Evolutionary conservation across 2,888 invertebrate genomes (phyloP).

Genomic region (Esperia sulphurella): DNA sequence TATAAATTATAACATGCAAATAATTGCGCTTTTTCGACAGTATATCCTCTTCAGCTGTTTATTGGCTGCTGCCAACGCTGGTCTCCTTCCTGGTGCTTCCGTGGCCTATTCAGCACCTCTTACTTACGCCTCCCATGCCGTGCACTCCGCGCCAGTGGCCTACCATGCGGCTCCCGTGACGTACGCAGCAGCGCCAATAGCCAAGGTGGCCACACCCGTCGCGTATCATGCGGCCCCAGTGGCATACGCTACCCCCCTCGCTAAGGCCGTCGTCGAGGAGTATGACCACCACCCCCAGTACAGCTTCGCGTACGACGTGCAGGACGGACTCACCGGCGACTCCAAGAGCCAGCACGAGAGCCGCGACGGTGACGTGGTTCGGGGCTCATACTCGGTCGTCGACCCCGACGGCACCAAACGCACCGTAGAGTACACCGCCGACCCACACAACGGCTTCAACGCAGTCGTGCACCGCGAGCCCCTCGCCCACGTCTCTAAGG

Average conservation of each 20-base stretch:
- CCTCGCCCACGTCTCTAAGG: conserved; percentile 44
- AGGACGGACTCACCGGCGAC: conserved; percentile 74
- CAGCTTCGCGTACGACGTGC: conserved; percentile 78
- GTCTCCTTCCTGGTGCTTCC: conserved; percentile 34
- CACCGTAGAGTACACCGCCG: conserved; percentile 74
- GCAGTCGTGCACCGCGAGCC: conserved; percentile 75
- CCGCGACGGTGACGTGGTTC: conserved; percentile 66
- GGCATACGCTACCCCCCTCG: conserved; percentile 29
- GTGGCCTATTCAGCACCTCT: conserved; percentile 26
- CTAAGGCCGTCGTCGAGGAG: conserved; percentile 44
- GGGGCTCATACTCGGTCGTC: conserved; percentile 75
- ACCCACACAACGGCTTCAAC: conserved; percentile 74
- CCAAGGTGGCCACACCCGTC: conserved; percentile 31
- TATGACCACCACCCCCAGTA: conserved; percentile 57
- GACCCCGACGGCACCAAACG: conserved; percentile 79
- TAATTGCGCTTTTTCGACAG: conserved; percentile 22
- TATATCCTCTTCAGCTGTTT: conserved; percentile 44
- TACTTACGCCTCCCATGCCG: conserved; percentile 20
- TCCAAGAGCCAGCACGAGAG: conserved; percentile 67
- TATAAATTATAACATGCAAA: too few relatives aligned
- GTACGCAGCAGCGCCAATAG: conserved; percentile 23
- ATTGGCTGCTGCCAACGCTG: conserved; percentile 45
- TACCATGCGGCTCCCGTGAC: conserved; percentile 18
- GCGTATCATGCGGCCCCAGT: conserved; percentile 30
- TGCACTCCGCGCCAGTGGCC: conserved; percentile 34